Base-by-base conservation (phyloP, 2,888 invertebrate species). In the Empis livida region DNA sequence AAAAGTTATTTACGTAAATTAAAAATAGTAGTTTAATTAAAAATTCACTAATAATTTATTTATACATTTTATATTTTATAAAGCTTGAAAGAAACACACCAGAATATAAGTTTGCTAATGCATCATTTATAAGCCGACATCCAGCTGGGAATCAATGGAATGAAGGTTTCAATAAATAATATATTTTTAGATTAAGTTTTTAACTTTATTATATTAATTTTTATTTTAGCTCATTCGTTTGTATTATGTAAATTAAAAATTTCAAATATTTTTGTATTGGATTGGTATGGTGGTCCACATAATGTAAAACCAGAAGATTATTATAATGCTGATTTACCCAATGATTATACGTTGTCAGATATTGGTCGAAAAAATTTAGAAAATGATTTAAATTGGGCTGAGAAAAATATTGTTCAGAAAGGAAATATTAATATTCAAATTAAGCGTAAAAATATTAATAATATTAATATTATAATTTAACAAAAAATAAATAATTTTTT, bases 161-260 rank as follows among this genome's bases (percentile, higher is more conserved):
- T 17, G 50, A 49, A 43, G 53, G 66, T 65, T 31, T 23, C 3
- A 27, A 14, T 14, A n/a, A n/a, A 9, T 13, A 46, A 42, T 23
- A 16, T 13, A 30, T 23, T 17, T 16, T 38, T 31, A 17, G 14
- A 15, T 9, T n/a, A n/a, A 20, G n/a, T n/a, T n/a, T n/a, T n/a
- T n/a, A n/a, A n/a, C n/a, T n/a, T n/a, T n/a, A n/a, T n/a, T n/a
- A 15, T 42, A 10, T 10, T 20, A 3, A 47, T 14, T 55, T 17
- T 47, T 10, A 45, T 73, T 74, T n/a, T 67, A 86, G 87, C 77
- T 60, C 88, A 90, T 65, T 63, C 75, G 16, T 91, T 87, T 73
- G 87, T 81, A 59, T 77, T 90, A 32, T 84, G 84, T 1, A 85
- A 86, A 68, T 56, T 91, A 59, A 74, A 82, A 53, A 84, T 90